Conservation (phyloP, 2,797 vertebrate species). For the Clarias platycephalus region DNA sequence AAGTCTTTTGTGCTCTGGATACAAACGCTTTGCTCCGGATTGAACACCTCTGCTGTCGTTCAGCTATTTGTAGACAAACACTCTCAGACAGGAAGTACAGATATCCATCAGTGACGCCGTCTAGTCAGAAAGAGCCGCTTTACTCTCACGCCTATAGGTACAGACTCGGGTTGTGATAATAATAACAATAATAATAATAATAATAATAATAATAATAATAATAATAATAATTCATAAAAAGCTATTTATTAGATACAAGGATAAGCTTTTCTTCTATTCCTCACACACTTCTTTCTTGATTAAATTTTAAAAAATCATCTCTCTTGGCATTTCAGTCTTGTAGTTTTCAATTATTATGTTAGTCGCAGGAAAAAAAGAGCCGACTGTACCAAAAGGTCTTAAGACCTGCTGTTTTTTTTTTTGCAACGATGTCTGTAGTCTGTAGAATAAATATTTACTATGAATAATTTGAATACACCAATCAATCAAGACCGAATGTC, state of each 20-base stretch:
- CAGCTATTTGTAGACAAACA: conserved; percentile 8
- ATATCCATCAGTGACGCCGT: background rate
- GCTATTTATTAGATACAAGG: background rate
- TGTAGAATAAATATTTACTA: background rate
- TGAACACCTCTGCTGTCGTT: background rate
- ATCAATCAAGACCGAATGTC: no score
- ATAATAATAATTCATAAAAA: background rate
- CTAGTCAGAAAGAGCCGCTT: background rate
- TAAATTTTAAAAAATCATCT: no score
- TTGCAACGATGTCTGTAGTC: background rate
- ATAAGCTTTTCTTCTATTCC: background rate
- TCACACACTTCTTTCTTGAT: background rate
- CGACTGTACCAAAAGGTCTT: background rate
- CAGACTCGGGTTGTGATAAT: background rate
- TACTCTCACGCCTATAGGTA: background rate
- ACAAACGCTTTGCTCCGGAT: background rate
- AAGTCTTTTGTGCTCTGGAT: background rate
- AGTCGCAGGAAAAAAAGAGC: background rate
- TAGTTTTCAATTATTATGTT: background rate
- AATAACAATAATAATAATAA: conserved; percentile 5
- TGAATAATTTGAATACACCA: no score
- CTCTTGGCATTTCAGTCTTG: background rate
- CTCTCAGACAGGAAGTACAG: conserved; percentile 4
- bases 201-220: conserved; percentile 1
- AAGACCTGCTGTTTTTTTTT: no score